Evolutionary conservation across 2,113 vertebrate species (phyloP).

Genomic region (Phalacrocorax pelagicus): DNA sequence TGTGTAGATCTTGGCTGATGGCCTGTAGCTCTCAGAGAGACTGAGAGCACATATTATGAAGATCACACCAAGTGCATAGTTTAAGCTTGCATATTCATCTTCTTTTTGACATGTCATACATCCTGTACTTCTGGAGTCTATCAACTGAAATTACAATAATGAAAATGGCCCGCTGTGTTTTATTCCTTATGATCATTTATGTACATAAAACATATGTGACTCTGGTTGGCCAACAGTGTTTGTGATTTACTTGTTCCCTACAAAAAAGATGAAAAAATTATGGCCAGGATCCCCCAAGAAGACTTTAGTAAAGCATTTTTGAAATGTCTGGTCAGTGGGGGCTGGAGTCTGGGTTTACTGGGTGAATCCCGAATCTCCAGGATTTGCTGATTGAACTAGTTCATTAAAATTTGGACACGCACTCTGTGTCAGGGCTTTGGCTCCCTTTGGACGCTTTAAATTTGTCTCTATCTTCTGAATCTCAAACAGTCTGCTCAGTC

Average conservation of each 20-base stretch:
- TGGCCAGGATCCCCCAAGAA: background rate
- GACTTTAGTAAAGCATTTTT: background rate
- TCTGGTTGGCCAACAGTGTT: background rate
- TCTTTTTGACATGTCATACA: background rate
- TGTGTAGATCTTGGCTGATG: constrained; percentile 1
- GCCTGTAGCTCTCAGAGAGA: background rate
- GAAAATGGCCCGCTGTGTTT: background rate
- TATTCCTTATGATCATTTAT: background rate
- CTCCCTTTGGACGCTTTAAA: background rate
- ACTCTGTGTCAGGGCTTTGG: background rate
- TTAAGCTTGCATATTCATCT: background rate
- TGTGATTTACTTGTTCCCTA: background rate
- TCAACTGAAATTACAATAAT: background rate
- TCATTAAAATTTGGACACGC: constrained; percentile 1
- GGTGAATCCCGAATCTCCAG: background rate
- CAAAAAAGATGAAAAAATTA: background rate
- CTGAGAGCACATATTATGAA: background rate
- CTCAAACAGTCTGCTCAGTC: background rate
- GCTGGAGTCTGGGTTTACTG: background rate
- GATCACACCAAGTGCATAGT: background rate
- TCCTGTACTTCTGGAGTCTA: background rate
- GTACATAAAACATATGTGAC: background rate
- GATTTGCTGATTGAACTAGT: background rate
- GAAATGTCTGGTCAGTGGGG: background rate
- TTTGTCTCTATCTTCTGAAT: background rate